Percentiles rank a stretch among this genome's conserved stretches.
Evolutionary conservation across 2,888 invertebrate species (phyloP).

Genomic region (Agrotis ipsilon): DNA sequence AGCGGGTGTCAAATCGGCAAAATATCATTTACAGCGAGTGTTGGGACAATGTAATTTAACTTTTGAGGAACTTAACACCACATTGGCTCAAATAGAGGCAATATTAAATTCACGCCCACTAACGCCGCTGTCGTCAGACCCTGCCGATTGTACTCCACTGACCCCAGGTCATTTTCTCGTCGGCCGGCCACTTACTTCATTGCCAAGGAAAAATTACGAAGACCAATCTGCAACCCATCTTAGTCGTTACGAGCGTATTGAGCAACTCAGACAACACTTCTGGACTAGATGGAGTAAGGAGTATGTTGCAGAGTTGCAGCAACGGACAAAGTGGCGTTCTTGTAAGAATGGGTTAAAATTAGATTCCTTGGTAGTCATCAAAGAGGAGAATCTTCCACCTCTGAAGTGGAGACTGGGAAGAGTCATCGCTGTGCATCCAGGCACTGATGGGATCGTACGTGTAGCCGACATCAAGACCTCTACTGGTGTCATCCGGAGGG

Average conservation of each 20-base stretch:
- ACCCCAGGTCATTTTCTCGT: not conserved
- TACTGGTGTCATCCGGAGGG: not conserved
- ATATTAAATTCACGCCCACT: constrained; percentile 5
- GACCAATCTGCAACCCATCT: constrained; percentile 2
- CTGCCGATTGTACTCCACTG: not conserved
- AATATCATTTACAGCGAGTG: constrained; percentile 4
- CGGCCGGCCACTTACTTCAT: not conserved
- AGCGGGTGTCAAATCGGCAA: not conserved
- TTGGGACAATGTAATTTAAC: not conserved
- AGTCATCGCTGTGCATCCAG: not conserved
- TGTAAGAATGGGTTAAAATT: not conserved
- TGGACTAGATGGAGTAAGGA: not conserved
- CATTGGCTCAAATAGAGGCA: constrained; percentile 4
- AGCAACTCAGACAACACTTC: constrained; percentile 1
- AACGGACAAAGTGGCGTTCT: constrained; percentile 1
- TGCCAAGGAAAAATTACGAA: not conserved
- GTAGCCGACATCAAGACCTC: not conserved
- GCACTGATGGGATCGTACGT: not conserved
- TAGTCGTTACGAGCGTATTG: constrained; percentile 1
- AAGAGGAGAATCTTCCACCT: not conserved
- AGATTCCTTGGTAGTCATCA: constrained; percentile 1
- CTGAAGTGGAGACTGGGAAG: not conserved
- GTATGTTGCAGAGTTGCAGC: constrained; percentile 4
- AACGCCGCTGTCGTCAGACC: not conserved
- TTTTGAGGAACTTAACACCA: constrained; percentile 8